A percentile compares a stretch with the other conserved stretches of the same genome.
phyloP scores from a whole-genome alignment of 2,113 vertebrate species.

The Leptobrachium leishanense region DNA sequence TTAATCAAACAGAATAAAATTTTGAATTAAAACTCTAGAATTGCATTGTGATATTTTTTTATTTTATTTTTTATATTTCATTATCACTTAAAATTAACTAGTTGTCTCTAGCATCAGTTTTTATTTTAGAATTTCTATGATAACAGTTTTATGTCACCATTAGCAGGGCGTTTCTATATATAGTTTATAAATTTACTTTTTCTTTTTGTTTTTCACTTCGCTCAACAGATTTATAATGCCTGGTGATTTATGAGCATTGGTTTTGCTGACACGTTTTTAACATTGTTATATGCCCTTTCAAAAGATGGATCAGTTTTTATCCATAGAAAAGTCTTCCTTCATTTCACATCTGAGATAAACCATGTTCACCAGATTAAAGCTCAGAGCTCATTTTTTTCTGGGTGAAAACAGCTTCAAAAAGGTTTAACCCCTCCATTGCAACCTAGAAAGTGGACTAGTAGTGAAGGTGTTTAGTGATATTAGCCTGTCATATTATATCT shows the following conservation, averaged over 20 bases:
- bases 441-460: background rate
- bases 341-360: background rate
- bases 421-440: slow-evolving; percentile 11
- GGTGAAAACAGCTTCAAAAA: slow-evolving; percentile 28
- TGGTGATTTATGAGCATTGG: slow-evolving; percentile 1
- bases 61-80: too few species aligned
- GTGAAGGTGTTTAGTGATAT: background rate
- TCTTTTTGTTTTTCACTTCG: background rate
- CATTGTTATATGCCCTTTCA: slow-evolving; percentile 38
- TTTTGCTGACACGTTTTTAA: slow-evolving; percentile 19
- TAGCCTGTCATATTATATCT: slow-evolving; percentile 1
- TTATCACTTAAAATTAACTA: too few species aligned
- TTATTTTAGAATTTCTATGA: background rate
- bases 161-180: background rate
- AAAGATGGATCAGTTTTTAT: slow-evolving; percentile 51
- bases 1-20: background rate
- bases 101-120: too few species aligned
- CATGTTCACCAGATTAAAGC: background rate
- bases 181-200: background rate
- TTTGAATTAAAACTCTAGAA: too few species aligned
- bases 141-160: background rate
- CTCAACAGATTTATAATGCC: slow-evolving; percentile 17
- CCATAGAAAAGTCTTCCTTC: slow-evolving; percentile 47
- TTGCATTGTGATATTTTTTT: too few species aligned
- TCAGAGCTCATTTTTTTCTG: background rate